Base-by-base conservation (phyloP, 2,113 vertebrate genomes). In the Nibea albiflora region DNA sequence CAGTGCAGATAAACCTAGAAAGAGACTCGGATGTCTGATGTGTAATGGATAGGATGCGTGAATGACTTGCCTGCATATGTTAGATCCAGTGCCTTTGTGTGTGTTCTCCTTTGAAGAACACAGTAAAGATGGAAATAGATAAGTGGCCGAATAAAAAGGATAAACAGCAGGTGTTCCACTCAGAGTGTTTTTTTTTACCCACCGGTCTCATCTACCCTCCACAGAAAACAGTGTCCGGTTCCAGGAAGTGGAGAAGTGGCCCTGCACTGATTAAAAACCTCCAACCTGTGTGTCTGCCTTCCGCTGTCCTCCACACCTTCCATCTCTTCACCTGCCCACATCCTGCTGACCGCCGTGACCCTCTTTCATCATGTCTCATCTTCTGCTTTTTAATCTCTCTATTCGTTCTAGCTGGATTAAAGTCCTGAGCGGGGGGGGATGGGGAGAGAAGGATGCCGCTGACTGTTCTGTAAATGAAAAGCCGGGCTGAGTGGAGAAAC, bases 111-210 rank as follows among this genome's bases (percentile, higher is more conserved):
- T 80, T 60, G 50, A 54, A 69, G n/a, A 44, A 1, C 46, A 42
- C 52, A 73, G 74, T 39, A 63, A 52, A 49, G 53, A 44, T 14
- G 58, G 81, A 86, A 31, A 80, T 67, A 7, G 49, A 22, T 20
- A 77, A 80, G 73, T 71, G 83, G 67, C 26, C 53, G 65, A 69
- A 57, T 72, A 8, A 78, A 20, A 22, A 31, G 67, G 83, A 81
- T 46, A 75, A 91, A 85, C 86, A 90, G 82, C 90, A 90, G 87
- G 78, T 92, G 89, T 77, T 85, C 71, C 73, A 70, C 62, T 85
- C 72, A 44, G 44, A 20, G 46, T 28, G 28, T 15, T 16, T 49
- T 15, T 35, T 54, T 49, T 15, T 67, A 56, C 42, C 78, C 68
- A 20, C 39, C 76, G 1, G 42, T 66, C 72, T 87, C 76, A 76